Evolutionary conservation across 2,113 vertebrate species (phyloP).

Genomic region (Eidolon helvum): DNA sequence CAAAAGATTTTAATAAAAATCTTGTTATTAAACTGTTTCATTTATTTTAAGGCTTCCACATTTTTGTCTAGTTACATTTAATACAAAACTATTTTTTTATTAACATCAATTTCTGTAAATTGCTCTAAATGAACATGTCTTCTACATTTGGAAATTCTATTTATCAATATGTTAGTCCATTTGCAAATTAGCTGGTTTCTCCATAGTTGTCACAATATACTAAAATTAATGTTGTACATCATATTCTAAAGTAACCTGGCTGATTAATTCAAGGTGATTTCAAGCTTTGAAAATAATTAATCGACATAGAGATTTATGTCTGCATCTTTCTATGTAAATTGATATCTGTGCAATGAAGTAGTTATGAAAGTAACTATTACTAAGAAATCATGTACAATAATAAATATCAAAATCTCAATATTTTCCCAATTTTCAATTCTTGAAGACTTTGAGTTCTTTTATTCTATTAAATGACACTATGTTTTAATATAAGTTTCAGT

Average conservation of each 20-base stretch:
- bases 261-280: constrained; percentile 57
- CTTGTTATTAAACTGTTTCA: background rate
- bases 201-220: constrained; percentile 5
- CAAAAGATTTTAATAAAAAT: background rate
- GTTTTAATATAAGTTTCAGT: background rate
- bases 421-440: background rate
- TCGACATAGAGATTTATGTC: constrained; percentile 1
- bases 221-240: constrained; percentile 46
- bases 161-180: constrained; percentile 25
- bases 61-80: background rate
- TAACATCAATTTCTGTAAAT: constrained; percentile 9
- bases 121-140: constrained; percentile 10
- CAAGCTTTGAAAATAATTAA: constrained; percentile 47
- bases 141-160: background rate
- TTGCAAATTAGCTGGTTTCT: constrained; percentile 36
- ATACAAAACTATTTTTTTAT: constrained; percentile 19
- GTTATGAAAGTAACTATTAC: background rate
- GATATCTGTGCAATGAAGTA: background rate
- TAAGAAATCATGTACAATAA: background rate
- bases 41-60: constrained; percentile 1
- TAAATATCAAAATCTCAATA: background rate
- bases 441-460: background rate
- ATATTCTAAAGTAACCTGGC: constrained; percentile 39
- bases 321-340: background rate
- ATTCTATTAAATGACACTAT: background rate